phyloP scores from a whole-genome alignment of 2,888 invertebrate genomes.

The Eulithis testata region DNA sequence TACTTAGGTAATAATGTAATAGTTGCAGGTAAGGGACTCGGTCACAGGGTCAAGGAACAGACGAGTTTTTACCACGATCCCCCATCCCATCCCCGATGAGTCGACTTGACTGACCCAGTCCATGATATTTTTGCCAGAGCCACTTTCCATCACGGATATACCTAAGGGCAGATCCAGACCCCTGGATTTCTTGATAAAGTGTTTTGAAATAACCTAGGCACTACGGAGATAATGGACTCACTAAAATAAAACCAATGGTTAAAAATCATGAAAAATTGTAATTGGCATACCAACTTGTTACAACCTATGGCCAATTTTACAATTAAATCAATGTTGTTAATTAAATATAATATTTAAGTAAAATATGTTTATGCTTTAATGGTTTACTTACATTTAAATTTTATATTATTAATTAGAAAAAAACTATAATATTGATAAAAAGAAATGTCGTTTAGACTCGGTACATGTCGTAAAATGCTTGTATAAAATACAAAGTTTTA shows the following conservation, averaged over 20 bases:
- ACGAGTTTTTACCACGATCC: too few relatives aligned
- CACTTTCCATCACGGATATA: too few relatives aligned
- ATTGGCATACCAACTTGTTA: conserved; percentile 84
- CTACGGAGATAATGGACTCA: not conserved
- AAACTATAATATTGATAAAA: conserved; percentile 74
- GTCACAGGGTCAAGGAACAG: too few relatives aligned
- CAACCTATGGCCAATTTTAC: conserved; percentile 84
- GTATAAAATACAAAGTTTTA: conserved; percentile 60
- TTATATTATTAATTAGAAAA: conserved; percentile 81
- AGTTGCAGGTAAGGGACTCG: too few relatives aligned
- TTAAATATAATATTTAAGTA: conserved; percentile 85
- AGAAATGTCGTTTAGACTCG: conserved; percentile 73
- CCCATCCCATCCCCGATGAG: too few relatives aligned
- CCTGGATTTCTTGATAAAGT: too few relatives aligned
- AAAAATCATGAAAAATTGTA: conserved; percentile 85
- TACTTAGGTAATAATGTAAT: too few relatives aligned
- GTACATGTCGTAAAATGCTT: conserved; percentile 75
- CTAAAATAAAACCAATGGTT: conserved; percentile 68
- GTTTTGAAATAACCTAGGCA: too few relatives aligned
- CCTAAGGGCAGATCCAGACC: too few relatives aligned
- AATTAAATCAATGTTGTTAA: conserved; percentile 83
- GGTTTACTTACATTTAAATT: conserved; percentile 83
- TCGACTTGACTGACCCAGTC: too few relatives aligned
- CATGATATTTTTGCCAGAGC: too few relatives aligned
- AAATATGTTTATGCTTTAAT: conserved; percentile 84